Conservation (phyloP, 2,888 invertebrate genomes). For the Icerya purchasi region DNA sequence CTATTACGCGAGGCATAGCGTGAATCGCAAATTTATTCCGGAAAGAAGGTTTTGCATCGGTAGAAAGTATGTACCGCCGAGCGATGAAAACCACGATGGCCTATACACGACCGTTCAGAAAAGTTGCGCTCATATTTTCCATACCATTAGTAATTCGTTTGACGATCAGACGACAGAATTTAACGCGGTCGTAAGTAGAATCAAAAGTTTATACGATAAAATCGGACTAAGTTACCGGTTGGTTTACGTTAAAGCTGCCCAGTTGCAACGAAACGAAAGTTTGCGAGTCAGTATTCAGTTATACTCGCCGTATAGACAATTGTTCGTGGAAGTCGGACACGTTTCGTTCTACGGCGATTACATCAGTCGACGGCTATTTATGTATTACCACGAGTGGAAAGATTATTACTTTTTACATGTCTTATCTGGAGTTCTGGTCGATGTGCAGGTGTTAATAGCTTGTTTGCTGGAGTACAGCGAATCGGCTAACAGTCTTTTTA, state of each 20-base stretch:
- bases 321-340: constrained; percentile 50
- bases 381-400: constrained; percentile 36
- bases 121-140: constrained; percentile 43
- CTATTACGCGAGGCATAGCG: constrained; percentile 42
- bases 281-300: constrained; percentile 47
- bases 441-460: constrained; percentile 49
- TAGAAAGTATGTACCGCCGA: constrained; percentile 38
- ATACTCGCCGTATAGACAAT: constrained; percentile 39
- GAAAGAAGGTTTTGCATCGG: constrained; percentile 47
- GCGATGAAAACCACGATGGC: constrained; percentile 25
- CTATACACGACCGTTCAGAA: constrained; percentile 48
- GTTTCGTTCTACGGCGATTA: constrained; percentile 48
- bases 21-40: constrained; percentile 40
- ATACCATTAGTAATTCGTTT: constrained; percentile 27
- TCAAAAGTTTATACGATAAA: constrained; percentile 38
- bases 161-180: constrained; percentile 32
- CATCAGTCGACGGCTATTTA: constrained; percentile 53
- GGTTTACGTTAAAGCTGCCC: constrained; percentile 36
- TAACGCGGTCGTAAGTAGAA: constrained; percentile 30
- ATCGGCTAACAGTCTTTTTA: constrained; percentile 22
- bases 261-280: constrained; percentile 41
- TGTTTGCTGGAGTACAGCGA: constrained; percentile 44
- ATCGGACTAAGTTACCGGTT: constrained; percentile 45
- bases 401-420: constrained; percentile 39
- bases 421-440: constrained; percentile 47